Base-by-base conservation (phyloP, 2,797 vertebrate species). In the Crenichthys baileyi region DNA sequence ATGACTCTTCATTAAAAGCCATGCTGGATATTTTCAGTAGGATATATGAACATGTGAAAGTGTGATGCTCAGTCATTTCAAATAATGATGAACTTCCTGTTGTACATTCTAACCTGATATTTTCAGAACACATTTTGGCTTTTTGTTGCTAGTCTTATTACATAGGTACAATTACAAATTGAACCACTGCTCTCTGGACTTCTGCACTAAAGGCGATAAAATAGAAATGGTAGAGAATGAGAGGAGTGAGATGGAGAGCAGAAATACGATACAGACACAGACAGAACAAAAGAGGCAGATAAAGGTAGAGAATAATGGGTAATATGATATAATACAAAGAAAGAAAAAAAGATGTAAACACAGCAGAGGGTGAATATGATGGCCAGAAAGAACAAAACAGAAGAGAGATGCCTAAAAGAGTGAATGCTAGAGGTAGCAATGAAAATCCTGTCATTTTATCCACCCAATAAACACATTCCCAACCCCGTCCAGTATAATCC, bases 381-480 rank as follows among this genome's bases (percentile, higher is more conserved):
- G 85, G 67, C 68, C 68, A 76, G 36, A 79, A 53, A 76, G 63
- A 86, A 31, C 55, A 68, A 79, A 73, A 82, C 39, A 74, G 39
- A 24, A 72, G 46, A 78, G 70, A 83, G 74, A 75, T 70, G 79
- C 82, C 91, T 88, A 88, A 88, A 88, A 85, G 85, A 88, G 67
- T 8, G 72, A 91, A 90, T 82, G 83, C 91, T 90, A 93, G 82
- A 91, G 84, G 92, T 79, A 87, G 90, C 74, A 80, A 53, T 84
- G 82, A 75, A 87, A 92, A 91, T 87, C 83, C 77, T 76, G 78
- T 85, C 72, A 88, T 91, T 90, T 88, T 79, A 91, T 90, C 83
- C 79, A 86, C 78, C 88, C 90, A 93, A 91, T 90, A 91, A 92
- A 93, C 88, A 91, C 87, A 85, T 83, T 87, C 76, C 84, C 78